A percentile compares a stretch with the other conserved stretches of the same genome.
Evolutionary conservation across 2,113 vertebrate species (phyloP).

Genomic region (Scortum barcoo): DNA sequence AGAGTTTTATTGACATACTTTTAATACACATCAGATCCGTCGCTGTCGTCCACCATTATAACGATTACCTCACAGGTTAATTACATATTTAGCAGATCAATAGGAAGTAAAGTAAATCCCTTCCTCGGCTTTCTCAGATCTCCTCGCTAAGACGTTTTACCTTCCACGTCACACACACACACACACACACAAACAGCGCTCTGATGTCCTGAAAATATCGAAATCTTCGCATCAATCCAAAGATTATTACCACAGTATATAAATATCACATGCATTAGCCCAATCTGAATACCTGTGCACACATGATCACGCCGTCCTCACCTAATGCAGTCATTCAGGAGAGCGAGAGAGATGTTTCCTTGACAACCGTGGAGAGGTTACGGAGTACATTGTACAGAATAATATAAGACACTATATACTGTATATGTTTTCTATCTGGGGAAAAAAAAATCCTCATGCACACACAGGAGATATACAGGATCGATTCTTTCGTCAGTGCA

Average conservation of each 20-base stretch:
- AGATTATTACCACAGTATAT: not conserved
- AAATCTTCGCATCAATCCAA: not conserved
- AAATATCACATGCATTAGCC: not conserved
- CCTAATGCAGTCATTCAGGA: conserved; percentile 31
- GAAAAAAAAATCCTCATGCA: not conserved
- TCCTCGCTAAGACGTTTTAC: not conserved
- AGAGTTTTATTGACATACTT: not conserved
- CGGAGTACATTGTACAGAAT: conserved; percentile 37
- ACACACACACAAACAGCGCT: no score
- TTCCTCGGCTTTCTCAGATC: not conserved
- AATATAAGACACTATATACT: conserved; percentile 36
- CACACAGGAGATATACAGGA: not conserved
- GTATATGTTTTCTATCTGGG: not conserved
- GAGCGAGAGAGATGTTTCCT: conserved; percentile 59
- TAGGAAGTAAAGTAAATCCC: not conserved
- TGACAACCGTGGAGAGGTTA: conserved; percentile 65
- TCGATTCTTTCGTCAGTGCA: not conserved
- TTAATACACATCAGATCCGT: not conserved
- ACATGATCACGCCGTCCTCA: conserved; percentile 6
- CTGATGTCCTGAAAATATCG: not conserved
- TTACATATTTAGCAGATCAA: conserved; percentile 9
- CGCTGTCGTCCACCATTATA: not conserved
- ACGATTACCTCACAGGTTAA: not conserved
- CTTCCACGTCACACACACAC: no score
- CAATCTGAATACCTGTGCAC: not conserved